Percentiles rank a stretch among this genome's conserved stretches.
These are phyloP conservation scores for Chesias legatella DNA, from an alignment of 2,888 invertebrate species.

Conservation along the genomic window DNA sequence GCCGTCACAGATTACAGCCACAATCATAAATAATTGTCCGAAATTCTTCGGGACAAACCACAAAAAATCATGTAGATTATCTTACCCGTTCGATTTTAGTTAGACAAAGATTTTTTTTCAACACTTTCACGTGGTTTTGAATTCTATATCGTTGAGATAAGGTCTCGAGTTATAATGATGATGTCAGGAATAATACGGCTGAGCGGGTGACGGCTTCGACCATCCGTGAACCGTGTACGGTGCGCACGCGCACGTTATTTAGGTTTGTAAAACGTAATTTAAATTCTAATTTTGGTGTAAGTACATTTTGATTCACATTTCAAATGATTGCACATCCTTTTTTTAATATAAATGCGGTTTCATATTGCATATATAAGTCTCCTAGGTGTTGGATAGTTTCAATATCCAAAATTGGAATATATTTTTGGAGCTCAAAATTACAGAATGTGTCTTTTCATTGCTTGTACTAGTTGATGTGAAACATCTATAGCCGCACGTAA, in stretches of 20 bases:
- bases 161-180: slow-evolving; percentile 25
- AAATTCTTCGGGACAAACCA: slow-evolving; percentile 55
- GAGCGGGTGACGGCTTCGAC: slow-evolving; percentile 58
- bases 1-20: slow-evolving; percentile 35
- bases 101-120: slow-evolving; percentile 23
- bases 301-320: too few relatives aligned
- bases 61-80: slow-evolving; percentile 62
- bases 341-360: too few relatives aligned
- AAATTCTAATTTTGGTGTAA: background rate
- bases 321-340: too few relatives aligned
- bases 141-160: slow-evolving; percentile 25
- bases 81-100: slow-evolving; percentile 51
- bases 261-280: slow-evolving; percentile 1
- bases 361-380: too few relatives aligned
- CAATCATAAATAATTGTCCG: slow-evolving; percentile 62
- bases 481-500: too few relatives aligned
- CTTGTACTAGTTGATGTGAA: too few relatives aligned
- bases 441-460: too few relatives aligned
- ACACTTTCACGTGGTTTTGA: slow-evolving; percentile 15
- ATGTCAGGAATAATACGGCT: slow-evolving; percentile 48
- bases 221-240: slow-evolving; percentile 63
- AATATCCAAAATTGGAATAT: too few relatives aligned
- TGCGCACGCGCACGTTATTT: slow-evolving; percentile 41
- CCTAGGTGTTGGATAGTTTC: too few relatives aligned
- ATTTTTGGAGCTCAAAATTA: too few relatives aligned